Evolutionary conservation across 2,888 invertebrate genomes (phyloP).

Genomic region (Nymphalis polychloros): DNA sequence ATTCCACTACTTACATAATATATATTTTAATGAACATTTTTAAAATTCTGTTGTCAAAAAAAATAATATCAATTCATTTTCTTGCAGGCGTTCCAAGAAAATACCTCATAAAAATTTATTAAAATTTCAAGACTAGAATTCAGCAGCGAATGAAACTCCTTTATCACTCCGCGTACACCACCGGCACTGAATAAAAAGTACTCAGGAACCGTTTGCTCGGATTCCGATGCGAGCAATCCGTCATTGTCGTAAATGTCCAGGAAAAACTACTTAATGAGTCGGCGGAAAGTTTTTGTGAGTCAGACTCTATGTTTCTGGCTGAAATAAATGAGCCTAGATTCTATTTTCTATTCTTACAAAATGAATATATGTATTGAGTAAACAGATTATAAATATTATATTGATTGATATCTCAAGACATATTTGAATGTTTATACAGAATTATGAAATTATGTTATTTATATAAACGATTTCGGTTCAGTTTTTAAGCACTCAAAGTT

Average conservation of each 20-base stretch:
- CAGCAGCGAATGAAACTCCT: constrained; percentile 6
- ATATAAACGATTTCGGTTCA: too few relatives aligned
- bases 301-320: constrained; percentile 18
- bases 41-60: too few relatives aligned
- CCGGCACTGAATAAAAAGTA: constrained; percentile 19
- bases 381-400: constrained; percentile 1
- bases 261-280: constrained; percentile 46
- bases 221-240: constrained; percentile 37
- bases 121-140: not conserved
- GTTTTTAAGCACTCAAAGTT: too few relatives aligned
- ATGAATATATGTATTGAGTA: not conserved
- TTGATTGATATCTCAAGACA: too few relatives aligned
- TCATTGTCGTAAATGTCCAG: constrained; percentile 42
- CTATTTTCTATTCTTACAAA: constrained; percentile 2
- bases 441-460: too few relatives aligned
- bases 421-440: too few relatives aligned
- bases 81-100: not conserved
- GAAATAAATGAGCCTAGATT: constrained; percentile 31
- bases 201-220: constrained; percentile 17
- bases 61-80: not conserved
- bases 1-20: too few relatives aligned
- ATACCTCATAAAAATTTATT: constrained; percentile 5
- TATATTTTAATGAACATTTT: too few relatives aligned
- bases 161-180: constrained; percentile 8
- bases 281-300: constrained; percentile 24